Conservation (phyloP, 2,113 vertebrate genomes). For the Marcusenius ussheri region DNA sequence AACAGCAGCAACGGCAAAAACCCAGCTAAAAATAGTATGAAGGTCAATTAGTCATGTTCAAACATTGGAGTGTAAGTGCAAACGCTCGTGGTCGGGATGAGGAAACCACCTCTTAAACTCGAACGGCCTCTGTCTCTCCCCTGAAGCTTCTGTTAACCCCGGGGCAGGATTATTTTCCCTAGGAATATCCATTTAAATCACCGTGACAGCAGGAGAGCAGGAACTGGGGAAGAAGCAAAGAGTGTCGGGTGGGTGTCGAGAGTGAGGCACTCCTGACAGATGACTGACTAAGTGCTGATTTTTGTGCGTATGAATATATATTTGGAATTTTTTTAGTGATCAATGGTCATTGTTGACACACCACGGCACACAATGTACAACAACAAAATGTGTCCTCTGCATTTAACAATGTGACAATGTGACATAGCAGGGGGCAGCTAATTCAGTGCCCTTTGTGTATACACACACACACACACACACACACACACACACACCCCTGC, state of each 20-base stretch:
- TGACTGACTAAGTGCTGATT: background rate
- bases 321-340: background rate
- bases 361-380: too few relatives aligned
- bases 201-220: background rate
- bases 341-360: too few relatives aligned
- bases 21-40: background rate
- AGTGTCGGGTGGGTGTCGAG: background rate
- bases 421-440: too few relatives aligned
- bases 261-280: background rate
- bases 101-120: background rate
- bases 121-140: background rate
- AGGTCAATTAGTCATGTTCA: background rate
- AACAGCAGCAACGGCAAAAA: background rate
- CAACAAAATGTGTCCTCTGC: too few relatives aligned
- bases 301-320: background rate
- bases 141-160: background rate
- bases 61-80: background rate
- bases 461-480: background rate
- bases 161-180: background rate
- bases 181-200: constrained; percentile 4
- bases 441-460: too few relatives aligned
- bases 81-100: background rate
- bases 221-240: background rate
- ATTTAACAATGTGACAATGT: too few relatives aligned
- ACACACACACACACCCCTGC: background rate